These are phyloP conservation scores for Serripes groenlandicus DNA, from an alignment of 2,888 invertebrate genomes.

Conservation along the genomic window DNA sequence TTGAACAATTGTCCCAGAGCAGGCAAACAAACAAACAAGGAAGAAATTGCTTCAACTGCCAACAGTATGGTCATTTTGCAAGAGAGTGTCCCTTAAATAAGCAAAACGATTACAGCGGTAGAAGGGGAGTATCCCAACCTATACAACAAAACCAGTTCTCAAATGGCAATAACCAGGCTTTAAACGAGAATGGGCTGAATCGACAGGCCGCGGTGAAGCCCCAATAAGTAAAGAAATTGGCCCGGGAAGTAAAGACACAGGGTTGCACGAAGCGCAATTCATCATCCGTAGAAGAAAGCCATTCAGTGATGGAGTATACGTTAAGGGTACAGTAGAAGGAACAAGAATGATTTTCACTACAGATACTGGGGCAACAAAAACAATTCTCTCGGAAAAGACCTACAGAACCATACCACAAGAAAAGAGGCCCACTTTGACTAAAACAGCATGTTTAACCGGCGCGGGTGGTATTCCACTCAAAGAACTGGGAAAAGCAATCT, in stretches of 20 bases:
- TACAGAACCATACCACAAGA: neutral
- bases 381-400: slow-evolving; percentile 2
- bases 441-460: slow-evolving; percentile 1
- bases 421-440: neutral
- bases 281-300: neutral
- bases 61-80: neutral
- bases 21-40: too few species aligned
- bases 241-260: neutral
- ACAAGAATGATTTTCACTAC: neutral
- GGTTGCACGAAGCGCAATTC: neutral
- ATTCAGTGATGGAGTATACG: slow-evolving; percentile 21
- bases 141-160: neutral
- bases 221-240: neutral
- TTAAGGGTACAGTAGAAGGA: slow-evolving; percentile 10
- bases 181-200: slow-evolving; percentile 6
- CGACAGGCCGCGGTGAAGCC: slow-evolving; percentile 1
- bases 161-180: neutral
- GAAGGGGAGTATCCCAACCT: too few species aligned
- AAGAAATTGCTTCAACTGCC: neutral
- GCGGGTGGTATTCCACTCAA: slow-evolving; percentile 30
- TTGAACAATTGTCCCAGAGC: too few species aligned
- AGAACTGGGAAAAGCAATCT: slow-evolving; percentile 30
- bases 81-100: neutral
- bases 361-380: slow-evolving; percentile 14
- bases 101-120: too few species aligned